Evolutionary conservation across 1,140 invertebrate species (phyloP).

Genomic region (Drosophila grimshawi): DNA sequence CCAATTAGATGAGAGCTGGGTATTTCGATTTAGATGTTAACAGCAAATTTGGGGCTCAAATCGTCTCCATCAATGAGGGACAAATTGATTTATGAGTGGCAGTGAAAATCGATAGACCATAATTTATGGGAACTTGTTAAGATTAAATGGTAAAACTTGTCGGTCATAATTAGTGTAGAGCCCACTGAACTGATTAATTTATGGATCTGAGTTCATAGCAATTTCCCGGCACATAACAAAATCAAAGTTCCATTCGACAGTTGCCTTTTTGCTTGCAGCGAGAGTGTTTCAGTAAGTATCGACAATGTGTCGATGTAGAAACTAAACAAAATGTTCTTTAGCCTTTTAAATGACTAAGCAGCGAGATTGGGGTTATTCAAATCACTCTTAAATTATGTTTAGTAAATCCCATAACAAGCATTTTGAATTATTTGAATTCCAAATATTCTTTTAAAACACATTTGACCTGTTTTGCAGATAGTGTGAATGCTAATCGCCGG

Average conservation of each 20-base stretch:
- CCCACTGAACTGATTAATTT: slow-evolving; percentile 29
- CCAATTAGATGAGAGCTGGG: not conserved
- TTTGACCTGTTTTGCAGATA: no score
- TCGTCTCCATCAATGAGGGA: not conserved
- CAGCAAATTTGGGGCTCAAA: not conserved
- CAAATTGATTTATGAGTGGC: not conserved
- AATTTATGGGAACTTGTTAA: slow-evolving; percentile 47
- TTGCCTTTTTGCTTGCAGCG: slow-evolving; percentile 4
- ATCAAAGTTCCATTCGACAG: slow-evolving; percentile 39
- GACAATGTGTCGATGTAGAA: not conserved
- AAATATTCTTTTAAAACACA: no score
- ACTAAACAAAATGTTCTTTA: no score
- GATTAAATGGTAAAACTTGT: slow-evolving; percentile 44
- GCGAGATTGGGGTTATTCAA: no score
- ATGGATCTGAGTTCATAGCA: slow-evolving; percentile 10
- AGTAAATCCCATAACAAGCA: no score
- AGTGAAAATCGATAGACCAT: slow-evolving; percentile 20
- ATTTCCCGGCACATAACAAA: slow-evolving; percentile 34
- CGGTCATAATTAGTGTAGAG: slow-evolving; percentile 22
- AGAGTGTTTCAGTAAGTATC: slow-evolving; percentile 2
- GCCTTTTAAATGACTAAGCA: no score
- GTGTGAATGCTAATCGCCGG: no score
- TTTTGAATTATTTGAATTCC: no score
- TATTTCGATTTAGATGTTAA: no score
- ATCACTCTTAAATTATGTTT: no score